A percentile compares a stretch with the other conserved stretches of the same genome.
Evolutionary conservation across 2,113 vertebrate species (phyloP).

Genomic region (Phoxinus phoxinus): DNA sequence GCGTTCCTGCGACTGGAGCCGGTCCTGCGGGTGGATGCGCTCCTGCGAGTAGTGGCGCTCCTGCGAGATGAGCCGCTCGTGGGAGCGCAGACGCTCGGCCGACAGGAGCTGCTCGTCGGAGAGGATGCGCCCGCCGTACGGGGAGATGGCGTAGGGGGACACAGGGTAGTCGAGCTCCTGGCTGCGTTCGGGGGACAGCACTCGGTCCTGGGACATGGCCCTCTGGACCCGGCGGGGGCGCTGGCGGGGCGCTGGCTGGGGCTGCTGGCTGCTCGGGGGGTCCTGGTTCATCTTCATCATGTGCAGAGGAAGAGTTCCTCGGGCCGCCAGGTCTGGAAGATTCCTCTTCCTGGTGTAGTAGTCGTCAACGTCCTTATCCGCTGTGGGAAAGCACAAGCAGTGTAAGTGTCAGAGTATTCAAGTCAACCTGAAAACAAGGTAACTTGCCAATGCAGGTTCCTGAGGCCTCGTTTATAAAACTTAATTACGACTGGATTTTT

Average conservation of each 20-base stretch:
- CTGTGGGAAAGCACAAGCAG: constrained; percentile 69
- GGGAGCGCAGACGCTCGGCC: constrained; percentile 78
- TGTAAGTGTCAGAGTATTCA: constrained; percentile 32
- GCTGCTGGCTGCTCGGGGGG: constrained; percentile 78
- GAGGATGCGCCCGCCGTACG: constrained; percentile 87
- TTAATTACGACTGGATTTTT: no score
- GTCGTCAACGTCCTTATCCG: constrained; percentile 95
- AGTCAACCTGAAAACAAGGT: neutral
- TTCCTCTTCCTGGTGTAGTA: constrained; percentile 95
- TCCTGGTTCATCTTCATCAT: constrained; percentile 93
- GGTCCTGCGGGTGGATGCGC: constrained; percentile 90
- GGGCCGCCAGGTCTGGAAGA: constrained; percentile 92
- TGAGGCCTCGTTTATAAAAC: no score
- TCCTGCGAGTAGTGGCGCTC: constrained; percentile 93
- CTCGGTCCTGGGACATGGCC: constrained; percentile 98
- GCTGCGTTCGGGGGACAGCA: constrained; percentile 84
- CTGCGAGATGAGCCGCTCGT: constrained; percentile 89
- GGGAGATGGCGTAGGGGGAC: constrained; percentile 76
- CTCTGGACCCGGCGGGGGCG: constrained; percentile 89
- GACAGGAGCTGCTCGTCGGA: constrained; percentile 93
- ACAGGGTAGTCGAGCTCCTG: constrained; percentile 83
- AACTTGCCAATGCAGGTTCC: neutral
- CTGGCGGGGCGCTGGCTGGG: constrained; percentile 76
- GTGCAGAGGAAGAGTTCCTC: constrained; percentile 93
- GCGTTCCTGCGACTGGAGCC: constrained; percentile 89